A percentile compares a stretch with the other conserved stretches of the same genome.
Conservation (phyloP, 2,113 vertebrate genomes). For the Gopherus flavomarginatus region DNA sequence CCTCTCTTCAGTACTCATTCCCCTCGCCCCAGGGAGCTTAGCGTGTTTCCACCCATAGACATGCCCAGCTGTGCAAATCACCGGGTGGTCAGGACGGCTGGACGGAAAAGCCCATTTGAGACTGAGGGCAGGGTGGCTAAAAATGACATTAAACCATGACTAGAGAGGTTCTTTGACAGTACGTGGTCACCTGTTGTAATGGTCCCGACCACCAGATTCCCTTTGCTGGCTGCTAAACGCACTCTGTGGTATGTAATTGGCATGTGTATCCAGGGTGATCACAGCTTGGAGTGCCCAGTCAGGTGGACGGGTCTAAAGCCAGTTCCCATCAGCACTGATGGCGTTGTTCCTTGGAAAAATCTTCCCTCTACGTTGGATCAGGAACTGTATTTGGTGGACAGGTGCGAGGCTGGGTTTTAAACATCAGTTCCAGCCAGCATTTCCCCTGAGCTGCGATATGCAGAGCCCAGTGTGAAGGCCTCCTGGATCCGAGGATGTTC, state of each 20-base stretch:
- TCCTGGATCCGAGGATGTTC: neutral
- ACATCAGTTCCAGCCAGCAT: neutral
- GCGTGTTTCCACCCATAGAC: neutral
- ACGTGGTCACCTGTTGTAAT: neutral
- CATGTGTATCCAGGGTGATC: neutral
- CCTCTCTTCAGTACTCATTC: neutral
- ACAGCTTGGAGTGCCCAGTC: neutral
- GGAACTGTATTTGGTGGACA: neutral
- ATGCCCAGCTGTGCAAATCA: neutral
- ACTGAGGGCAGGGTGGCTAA: neutral
- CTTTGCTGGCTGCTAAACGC: neutral
- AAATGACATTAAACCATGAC: neutral
- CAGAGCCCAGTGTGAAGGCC: neutral
- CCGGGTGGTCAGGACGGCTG: neutral
- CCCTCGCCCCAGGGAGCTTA: neutral
- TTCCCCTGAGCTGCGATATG: too few species aligned
- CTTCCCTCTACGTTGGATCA: neutral
- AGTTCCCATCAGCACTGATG: neutral
- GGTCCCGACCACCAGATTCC: neutral
- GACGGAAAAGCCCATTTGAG: neutral
- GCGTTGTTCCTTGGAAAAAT: neutral
- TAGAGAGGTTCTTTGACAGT: neutral
- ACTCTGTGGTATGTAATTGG: neutral
- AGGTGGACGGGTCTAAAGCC: neutral
- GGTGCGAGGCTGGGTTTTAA: neutral